A percentile compares a stretch with the other conserved stretches of the same genome.
phyloP scores from a whole-genome alignment of 2,888 invertebrate genomes.

The Dichetophora obliterata region DNA sequence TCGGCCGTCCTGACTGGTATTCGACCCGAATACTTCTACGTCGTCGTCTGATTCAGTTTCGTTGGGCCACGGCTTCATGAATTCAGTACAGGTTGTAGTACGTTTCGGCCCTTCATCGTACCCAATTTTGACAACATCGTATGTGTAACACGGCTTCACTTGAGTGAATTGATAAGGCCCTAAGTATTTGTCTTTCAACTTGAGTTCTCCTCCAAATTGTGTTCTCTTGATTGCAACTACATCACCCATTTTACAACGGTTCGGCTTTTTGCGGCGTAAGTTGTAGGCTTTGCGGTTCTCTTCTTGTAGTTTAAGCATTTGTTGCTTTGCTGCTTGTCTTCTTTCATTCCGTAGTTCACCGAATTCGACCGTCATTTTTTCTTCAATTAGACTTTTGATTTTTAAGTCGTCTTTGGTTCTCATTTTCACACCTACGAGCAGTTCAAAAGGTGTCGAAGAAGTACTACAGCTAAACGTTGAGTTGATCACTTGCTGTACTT shows the following conservation, averaged over 20 bases:
- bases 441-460: constrained; percentile 21
- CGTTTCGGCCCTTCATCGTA: constrained; percentile 32
- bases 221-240: neutral
- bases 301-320: neutral
- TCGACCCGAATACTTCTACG: neutral
- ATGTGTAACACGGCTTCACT: too few species aligned
- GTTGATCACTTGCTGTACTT: constrained; percentile 39
- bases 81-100: constrained; percentile 38
- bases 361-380: neutral
- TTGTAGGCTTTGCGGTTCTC: neutral
- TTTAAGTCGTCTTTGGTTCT: neutral
- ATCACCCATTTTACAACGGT: neutral
- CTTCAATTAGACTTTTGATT: constrained; percentile 30
- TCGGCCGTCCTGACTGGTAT: too few species aligned
- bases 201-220: neutral
- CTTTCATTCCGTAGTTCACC: neutral
- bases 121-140: neutral
- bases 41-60: neutral
- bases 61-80: constrained; percentile 41
- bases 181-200: neutral
- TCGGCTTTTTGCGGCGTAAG: neutral
- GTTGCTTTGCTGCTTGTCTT: neutral
- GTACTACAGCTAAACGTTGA: constrained; percentile 6
- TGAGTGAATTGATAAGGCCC: too few species aligned
- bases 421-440: constrained; percentile 32